Conservation (phyloP, 2,888 invertebrate genomes). For the Torymus aiolomorphi region DNA sequence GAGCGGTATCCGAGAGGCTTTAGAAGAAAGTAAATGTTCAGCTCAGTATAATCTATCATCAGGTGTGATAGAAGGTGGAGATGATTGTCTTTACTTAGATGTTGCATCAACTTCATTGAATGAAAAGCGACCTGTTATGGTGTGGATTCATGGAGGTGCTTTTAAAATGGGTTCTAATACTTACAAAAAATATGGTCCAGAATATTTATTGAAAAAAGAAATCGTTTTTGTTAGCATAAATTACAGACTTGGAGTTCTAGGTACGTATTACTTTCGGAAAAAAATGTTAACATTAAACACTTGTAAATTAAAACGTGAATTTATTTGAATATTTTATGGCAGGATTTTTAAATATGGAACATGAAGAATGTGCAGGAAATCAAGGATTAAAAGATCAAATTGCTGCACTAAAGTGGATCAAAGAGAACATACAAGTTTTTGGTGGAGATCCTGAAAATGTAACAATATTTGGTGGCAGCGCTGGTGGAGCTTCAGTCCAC, state of each 20-base stretch:
- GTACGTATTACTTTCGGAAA: slow-evolving; percentile 57
- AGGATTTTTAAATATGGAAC: slow-evolving; percentile 69
- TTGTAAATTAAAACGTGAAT: neutral
- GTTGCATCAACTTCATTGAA: slow-evolving; percentile 60
- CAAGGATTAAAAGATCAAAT: slow-evolving; percentile 68
- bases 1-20: slow-evolving; percentile 74
- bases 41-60: slow-evolving; percentile 53
- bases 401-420: slow-evolving; percentile 66
- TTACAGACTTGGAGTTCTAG: slow-evolving; percentile 64
- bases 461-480: slow-evolving; percentile 67
- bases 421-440: slow-evolving; percentile 66
- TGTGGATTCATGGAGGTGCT: slow-evolving; percentile 72
- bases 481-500: slow-evolving; percentile 62
- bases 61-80: slow-evolving; percentile 55
- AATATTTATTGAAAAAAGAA: slow-evolving; percentile 62
- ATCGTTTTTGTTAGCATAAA: slow-evolving; percentile 62
- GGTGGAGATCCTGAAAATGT: slow-evolving; percentile 68
- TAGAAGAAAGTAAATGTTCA: slow-evolving; percentile 70
- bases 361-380: slow-evolving; percentile 67
- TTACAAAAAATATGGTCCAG: slow-evolving; percentile 53
- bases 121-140: slow-evolving; percentile 65
- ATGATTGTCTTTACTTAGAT: slow-evolving; percentile 68
- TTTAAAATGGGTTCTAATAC: slow-evolving; percentile 62
- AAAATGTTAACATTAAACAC: neutral
- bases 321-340: neutral